phyloP scores from a whole-genome alignment of 2,797 vertebrate species.

The Rousettus madagascariensis region DNA sequence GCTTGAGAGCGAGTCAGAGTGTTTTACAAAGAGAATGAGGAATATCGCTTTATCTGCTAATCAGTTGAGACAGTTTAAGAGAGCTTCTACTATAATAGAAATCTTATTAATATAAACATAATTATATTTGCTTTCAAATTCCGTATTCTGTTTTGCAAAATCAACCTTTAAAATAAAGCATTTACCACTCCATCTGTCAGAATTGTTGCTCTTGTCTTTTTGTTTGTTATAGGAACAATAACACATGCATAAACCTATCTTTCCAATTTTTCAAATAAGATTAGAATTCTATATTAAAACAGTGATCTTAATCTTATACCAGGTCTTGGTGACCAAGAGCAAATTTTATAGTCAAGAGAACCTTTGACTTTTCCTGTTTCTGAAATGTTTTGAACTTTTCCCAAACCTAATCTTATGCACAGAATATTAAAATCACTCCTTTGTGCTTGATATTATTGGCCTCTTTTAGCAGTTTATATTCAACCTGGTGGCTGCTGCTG shows the following conservation, averaged over 20 bases:
- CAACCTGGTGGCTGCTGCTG: background rate
- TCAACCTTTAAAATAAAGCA: constrained; percentile 26
- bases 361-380: background rate
- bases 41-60: background rate
- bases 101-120: background rate
- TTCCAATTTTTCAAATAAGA: background rate
- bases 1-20: background rate
- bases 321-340: background rate
- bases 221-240: background rate
- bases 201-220: background rate
- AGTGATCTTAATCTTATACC: background rate
- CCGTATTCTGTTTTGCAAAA: background rate
- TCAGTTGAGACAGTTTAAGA: background rate
- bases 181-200: background rate
- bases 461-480: background rate
- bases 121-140: background rate
- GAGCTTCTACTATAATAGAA: background rate
- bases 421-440: background rate
- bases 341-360: background rate
- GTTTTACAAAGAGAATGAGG: background rate
- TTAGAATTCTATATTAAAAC: background rate
- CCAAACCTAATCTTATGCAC: background rate
- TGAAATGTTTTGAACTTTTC: background rate
- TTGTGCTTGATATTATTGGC: background rate
- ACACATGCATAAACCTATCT: background rate